These are phyloP conservation scores for Lerista edwardsae DNA, from an alignment of 2,797 vertebrate species.

Conservation along the genomic window DNA sequence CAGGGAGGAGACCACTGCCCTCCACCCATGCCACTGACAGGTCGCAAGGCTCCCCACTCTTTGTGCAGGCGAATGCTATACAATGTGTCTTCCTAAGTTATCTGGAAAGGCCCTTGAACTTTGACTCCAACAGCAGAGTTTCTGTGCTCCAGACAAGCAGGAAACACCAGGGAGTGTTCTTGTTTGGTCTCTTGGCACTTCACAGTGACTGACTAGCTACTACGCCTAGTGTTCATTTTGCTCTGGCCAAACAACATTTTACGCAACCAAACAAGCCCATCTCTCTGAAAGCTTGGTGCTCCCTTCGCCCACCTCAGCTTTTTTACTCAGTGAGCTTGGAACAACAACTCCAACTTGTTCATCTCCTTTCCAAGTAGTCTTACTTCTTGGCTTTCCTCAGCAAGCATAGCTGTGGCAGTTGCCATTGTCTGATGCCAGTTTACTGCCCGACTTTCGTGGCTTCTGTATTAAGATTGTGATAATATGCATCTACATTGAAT, in stretches of 20 bases:
- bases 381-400: background rate
- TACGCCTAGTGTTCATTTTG: slow-evolving; percentile 5
- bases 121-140: slow-evolving; percentile 16
- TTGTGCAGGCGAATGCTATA: background rate
- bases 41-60: background rate
- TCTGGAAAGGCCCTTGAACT: slow-evolving; percentile 21
- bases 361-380: background rate
- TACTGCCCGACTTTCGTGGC: background rate
- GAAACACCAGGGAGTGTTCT: slow-evolving; percentile 22
- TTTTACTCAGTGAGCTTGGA: background rate
- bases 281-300: background rate
- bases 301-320: background rate
- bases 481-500: background rate
- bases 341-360: background rate
- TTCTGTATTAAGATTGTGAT: background rate
- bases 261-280: background rate
- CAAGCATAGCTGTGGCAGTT: background rate
- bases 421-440: background rate
- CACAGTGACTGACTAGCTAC: background rate
- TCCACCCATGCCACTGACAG: too few species aligned
- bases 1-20: too few species aligned
- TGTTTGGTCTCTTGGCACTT: slow-evolving; percentile 35
- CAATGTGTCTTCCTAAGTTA: background rate
- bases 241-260: background rate
- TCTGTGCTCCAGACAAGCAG: slow-evolving; percentile 33